phyloP scores from a whole-genome alignment of 1,140 invertebrate genomes.

The Aphaenogaster ashmeadi region DNA sequence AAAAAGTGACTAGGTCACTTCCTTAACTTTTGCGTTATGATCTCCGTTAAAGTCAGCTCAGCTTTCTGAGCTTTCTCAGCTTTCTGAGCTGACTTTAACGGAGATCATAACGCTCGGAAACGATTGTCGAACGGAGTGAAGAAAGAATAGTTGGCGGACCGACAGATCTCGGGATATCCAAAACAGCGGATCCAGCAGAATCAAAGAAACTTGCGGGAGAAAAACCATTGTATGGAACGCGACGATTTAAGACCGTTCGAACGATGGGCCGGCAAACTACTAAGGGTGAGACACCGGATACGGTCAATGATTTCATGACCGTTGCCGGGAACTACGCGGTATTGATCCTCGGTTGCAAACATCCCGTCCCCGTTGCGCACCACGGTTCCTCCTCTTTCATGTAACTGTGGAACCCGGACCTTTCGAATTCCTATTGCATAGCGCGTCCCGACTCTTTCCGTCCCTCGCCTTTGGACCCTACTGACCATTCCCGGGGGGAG shows the following conservation, averaged over 20 bases:
- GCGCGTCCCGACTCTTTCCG: not conserved
- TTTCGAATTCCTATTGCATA: conserved; percentile 38
- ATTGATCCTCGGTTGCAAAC: conserved; percentile 62
- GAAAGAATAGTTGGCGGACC: not conserved
- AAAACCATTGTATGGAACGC: conserved; percentile 53
- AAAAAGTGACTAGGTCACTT: conserved; percentile 21
- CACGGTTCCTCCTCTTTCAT: conserved; percentile 68
- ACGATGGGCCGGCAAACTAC: not conserved
- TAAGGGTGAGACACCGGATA: not conserved
- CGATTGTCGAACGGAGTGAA: not conserved
- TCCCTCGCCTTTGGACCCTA: conserved; percentile 6
- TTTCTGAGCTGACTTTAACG: not conserved
- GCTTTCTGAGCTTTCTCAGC: too few species aligned
- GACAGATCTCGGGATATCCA: conserved; percentile 50
- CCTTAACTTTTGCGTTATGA: not conserved
- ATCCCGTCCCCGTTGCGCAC: conserved; percentile 34
- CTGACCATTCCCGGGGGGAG: conserved; percentile 19
- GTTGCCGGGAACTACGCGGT: conserved; percentile 29
- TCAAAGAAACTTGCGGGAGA: not conserved
- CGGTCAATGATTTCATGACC: conserved; percentile 55
- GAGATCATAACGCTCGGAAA: not conserved
- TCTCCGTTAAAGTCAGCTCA: not conserved
- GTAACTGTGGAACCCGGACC: conserved; percentile 20
- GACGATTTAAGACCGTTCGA: conserved; percentile 60
- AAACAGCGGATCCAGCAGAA: conserved; percentile 50